Evolutionary conservation across 2,797 vertebrate genomes (phyloP).

Genomic region (Macrochelys suwanniensis): DNA sequence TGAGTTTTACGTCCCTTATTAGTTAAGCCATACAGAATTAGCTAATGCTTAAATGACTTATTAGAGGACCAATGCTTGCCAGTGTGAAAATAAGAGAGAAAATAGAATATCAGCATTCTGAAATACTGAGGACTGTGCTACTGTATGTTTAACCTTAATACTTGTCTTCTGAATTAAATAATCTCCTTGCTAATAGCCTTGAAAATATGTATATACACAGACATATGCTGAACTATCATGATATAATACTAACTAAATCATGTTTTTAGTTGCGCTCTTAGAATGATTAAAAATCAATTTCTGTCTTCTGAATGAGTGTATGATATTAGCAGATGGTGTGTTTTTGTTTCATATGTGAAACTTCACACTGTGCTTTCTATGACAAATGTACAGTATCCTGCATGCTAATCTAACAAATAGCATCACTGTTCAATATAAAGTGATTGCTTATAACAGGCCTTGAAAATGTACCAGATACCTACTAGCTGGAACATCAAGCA

Average conservation of each 20-base stretch:
- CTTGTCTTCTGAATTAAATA: slow-evolving; percentile 6
- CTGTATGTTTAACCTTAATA: slow-evolving; percentile 10
- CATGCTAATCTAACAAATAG: not conserved
- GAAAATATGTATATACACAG: not conserved
- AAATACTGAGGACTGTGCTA: not conserved
- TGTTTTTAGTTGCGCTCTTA: not conserved
- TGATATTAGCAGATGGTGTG: not conserved
- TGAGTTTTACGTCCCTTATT: slow-evolving; percentile 20
- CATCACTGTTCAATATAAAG: not conserved
- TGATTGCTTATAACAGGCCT: not conserved
- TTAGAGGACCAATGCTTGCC: not conserved
- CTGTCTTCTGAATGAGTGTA: not conserved
- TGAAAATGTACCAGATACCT: not conserved
- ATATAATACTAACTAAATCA: not conserved
- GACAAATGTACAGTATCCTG: not conserved
- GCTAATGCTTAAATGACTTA: not conserved
- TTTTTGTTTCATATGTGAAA: not conserved
- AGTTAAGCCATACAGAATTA: not conserved
- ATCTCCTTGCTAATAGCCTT: slow-evolving; percentile 4
- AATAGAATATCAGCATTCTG: not conserved
- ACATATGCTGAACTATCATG: not conserved
- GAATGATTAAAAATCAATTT: not conserved
- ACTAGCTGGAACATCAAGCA: not conserved
- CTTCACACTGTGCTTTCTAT: not conserved
- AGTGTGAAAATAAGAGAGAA: slow-evolving; percentile 3